Evolutionary conservation across 2,888 invertebrate genomes (phyloP).

Genomic region (Parnassius smintheus): DNA sequence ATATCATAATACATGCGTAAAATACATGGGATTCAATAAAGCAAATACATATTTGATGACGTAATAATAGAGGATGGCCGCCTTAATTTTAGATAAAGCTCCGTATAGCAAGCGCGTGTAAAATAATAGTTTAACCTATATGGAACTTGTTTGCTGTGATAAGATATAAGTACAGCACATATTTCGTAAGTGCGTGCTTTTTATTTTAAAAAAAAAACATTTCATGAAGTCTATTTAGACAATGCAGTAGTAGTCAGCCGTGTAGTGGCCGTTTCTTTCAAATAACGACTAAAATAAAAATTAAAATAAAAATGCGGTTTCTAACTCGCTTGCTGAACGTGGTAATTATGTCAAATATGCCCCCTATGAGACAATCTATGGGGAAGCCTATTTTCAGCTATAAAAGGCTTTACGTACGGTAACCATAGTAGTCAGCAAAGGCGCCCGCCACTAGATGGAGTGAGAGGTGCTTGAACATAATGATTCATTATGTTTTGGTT

Average conservation of each 20-base stretch:
- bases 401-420: too few relatives aligned
- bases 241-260: background rate
- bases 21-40: slow-evolving; percentile 34
- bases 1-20: slow-evolving; percentile 11
- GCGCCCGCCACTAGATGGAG: too few relatives aligned
- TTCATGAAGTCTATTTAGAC: background rate
- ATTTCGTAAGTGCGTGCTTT: background rate
- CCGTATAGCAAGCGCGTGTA: background rate
- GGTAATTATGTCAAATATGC: too few relatives aligned
- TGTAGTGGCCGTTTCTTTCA: too few relatives aligned
- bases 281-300: too few relatives aligned
- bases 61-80: slow-evolving; percentile 27
- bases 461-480: too few relatives aligned
- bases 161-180: background rate
- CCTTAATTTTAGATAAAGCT: slow-evolving; percentile 23
- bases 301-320: too few relatives aligned
- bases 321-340: too few relatives aligned
- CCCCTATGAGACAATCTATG: too few relatives aligned
- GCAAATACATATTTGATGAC: slow-evolving; percentile 39
- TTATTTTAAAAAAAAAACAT: background rate
- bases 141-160: slow-evolving; percentile 7
- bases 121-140: slow-evolving; percentile 18
- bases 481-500: too few relatives aligned
- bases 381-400: too few relatives aligned
- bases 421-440: too few relatives aligned